These are phyloP conservation scores for Oxytorus armatus DNA, from an alignment of 2,888 invertebrate species.

Conservation along the genomic window DNA sequence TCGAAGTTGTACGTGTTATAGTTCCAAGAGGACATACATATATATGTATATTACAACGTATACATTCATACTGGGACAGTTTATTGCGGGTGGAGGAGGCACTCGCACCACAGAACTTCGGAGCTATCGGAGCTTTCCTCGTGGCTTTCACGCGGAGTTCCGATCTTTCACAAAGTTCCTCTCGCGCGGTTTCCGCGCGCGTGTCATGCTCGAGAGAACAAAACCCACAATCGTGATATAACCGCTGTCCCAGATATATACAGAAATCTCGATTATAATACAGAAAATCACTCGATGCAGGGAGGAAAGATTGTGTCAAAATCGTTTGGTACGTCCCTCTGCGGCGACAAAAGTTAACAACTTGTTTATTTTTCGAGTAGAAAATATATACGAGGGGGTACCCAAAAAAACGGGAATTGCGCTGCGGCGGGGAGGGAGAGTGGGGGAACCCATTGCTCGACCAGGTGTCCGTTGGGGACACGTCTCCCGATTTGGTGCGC, in stretches of 20 bases:
- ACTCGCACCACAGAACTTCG: slow-evolving; percentile 38
- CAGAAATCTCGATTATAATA: slow-evolving; percentile 1
- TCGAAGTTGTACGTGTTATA: slow-evolving; percentile 39
- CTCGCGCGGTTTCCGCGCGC: slow-evolving; percentile 29
- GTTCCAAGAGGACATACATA: slow-evolving; percentile 5
- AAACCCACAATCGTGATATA: slow-evolving; percentile 34
- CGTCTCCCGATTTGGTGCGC: too few relatives aligned
- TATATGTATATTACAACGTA: neutral
- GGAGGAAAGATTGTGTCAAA: neutral
- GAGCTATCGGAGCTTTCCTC: slow-evolving; percentile 49
- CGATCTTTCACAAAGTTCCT: slow-evolving; percentile 48
- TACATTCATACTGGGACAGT: slow-evolving; percentile 26
- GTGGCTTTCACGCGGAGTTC: slow-evolving; percentile 44
- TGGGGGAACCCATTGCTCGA: too few relatives aligned
- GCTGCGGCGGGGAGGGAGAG: too few relatives aligned
- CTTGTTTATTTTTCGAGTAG: slow-evolving; percentile 13
- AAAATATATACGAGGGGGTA: slow-evolving; percentile 35
- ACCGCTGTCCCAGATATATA: slow-evolving; percentile 13
- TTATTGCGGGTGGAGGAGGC: slow-evolving; percentile 49
- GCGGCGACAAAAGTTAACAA: slow-evolving; percentile 24
- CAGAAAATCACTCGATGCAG: slow-evolving; percentile 21
- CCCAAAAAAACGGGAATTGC: too few relatives aligned
- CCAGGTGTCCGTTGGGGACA: too few relatives aligned
- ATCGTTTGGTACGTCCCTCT: slow-evolving; percentile 5
- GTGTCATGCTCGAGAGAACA: slow-evolving; percentile 34